Base-by-base conservation (phyloP, 1,140 invertebrate genomes). In the Lamellibrachia luymesi region DNA sequence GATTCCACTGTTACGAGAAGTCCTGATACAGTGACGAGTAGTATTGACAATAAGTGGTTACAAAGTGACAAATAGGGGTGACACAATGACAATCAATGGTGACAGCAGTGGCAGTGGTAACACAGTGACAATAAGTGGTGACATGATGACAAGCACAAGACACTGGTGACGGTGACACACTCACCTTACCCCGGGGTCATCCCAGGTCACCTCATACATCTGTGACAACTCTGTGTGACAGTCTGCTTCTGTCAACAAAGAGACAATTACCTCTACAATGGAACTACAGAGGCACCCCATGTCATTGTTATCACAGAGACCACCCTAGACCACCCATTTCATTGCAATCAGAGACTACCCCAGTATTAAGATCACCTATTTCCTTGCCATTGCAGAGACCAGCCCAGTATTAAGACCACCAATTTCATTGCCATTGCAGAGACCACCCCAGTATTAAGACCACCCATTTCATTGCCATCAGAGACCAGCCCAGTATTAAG, bases 141-240 rank as follows among this genome's bases (percentile, higher is more conserved):
- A 80, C 17, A 80, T 80, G 13, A 22, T 80, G 64, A 80, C 64
- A 38, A 38, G 38, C 38, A 80, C 64, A 22, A 4, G 64, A 80
- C 64, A 80, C 8, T 80, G 25, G 64, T 80, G 64, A 17, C 0
- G 25, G 5, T 92, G 25, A 7, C 27, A 13, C 90, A 90, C 93
- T 56, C 92, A 95, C 94, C 96, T 95, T 90, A 96, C 96, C 49
- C 95, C 95, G 1, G 96, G 96, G 94, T 97, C 96, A 94, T 96
- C 96, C 96, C 96, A 97, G 0, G 95, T 96, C 25, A 97, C 95
- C 56, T 96, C 95, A 27, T 96, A 94, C 93, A 95, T 95, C 92
- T 96, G 96, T 27, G 96, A 96, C 38, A 92, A 93, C 90, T 95
- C 95, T n/a, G 93, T 94, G 91, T 91, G 92, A 50, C 50, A 49